Evolutionary conservation across 2,797 vertebrate genomes (phyloP).

Genomic region (Coracias cyanogaster): DNA sequence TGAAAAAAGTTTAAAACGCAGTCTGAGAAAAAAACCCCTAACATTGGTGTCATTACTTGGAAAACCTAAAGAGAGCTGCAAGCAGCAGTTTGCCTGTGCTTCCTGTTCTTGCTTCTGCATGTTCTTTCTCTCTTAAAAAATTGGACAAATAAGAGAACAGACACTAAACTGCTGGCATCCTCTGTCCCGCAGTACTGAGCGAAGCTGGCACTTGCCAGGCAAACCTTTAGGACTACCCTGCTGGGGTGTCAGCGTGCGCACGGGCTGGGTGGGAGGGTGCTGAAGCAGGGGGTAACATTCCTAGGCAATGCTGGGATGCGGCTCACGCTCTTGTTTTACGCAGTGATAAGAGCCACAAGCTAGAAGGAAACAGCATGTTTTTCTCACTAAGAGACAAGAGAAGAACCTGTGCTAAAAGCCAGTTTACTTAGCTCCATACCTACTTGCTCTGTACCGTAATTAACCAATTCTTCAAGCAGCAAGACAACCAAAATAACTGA

Average conservation of each 20-base stretch:
- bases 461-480: not conserved
- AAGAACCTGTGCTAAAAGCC: not conserved
- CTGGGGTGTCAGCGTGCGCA: not conserved
- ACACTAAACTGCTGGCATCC: not conserved
- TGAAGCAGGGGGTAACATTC: not conserved
- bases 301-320: not conserved
- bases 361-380: not conserved
- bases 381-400: not conserved
- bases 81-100: not conserved
- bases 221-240: not conserved
- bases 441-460: not conserved
- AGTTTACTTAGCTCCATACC: not conserved
- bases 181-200: not conserved
- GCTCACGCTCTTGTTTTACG: not conserved
- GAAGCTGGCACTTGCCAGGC: not conserved
- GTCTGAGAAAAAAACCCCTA: not conserved
- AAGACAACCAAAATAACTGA: not conserved
- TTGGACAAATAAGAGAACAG: not conserved
- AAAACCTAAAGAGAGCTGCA: not conserved
- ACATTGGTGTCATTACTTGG: not conserved
- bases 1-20: constrained; percentile 1
- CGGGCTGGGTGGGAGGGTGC: not conserved
- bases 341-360: not conserved
- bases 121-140: not conserved
- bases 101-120: not conserved